phyloP scores from a whole-genome alignment of 2,113 vertebrate species.

The Pangasianodon gigas region DNA sequence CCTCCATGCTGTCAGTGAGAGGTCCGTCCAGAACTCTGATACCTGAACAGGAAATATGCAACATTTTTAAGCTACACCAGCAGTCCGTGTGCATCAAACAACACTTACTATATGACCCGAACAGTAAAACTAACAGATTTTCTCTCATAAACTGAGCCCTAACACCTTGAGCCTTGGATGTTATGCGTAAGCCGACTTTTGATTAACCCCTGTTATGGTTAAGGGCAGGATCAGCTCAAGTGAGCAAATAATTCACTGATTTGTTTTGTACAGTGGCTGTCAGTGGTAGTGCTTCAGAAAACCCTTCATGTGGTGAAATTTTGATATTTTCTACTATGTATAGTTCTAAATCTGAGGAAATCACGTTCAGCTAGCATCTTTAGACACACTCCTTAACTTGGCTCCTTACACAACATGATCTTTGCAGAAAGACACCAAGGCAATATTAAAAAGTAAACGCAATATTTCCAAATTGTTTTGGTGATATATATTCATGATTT shows the following conservation, averaged over 20 bases:
- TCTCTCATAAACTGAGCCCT: background rate
- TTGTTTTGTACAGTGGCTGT: no score
- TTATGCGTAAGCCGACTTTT: background rate
- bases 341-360: no score
- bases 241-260: background rate
- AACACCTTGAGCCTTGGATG: background rate
- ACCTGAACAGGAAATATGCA: constrained; percentile 68
- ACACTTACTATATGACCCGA: background rate
- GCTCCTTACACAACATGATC: no score
- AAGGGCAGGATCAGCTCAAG: background rate
- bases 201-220: background rate
- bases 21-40: constrained; percentile 95
- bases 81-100: background rate
- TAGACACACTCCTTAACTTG: no score
- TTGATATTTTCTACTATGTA: no score
- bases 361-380: no score
- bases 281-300: no score
- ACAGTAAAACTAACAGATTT: background rate
- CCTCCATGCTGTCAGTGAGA: constrained; percentile 97
- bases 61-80: no score
- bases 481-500: background rate
- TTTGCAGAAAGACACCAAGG: no score
- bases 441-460: no score
- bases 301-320: no score
- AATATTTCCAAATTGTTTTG: no score